These are phyloP conservation scores for Trichoplax adhaerens DNA, from an alignment of 37 sponge, comb jelly and placozoan species.

Conservation along the genomic window DNA sequence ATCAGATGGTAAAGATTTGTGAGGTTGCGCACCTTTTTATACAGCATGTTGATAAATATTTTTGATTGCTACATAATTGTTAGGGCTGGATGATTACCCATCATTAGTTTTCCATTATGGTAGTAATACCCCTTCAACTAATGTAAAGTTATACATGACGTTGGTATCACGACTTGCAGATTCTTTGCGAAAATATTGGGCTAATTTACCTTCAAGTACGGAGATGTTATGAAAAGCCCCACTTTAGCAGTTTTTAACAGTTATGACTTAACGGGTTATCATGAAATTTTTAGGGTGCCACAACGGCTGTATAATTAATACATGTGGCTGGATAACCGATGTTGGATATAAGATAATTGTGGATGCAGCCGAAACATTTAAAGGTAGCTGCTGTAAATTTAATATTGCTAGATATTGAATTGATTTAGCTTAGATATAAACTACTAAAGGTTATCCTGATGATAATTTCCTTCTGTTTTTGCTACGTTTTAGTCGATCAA, in stretches of 20 bases:
- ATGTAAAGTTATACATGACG: constrained; percentile 59
- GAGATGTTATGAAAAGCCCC: background rate
- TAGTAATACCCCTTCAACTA: constrained; percentile 34
- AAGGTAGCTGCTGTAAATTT: constrained; percentile 13
- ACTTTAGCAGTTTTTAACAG: too few relatives aligned
- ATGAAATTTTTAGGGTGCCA: background rate
- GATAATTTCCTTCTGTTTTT: background rate
- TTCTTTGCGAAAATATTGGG: constrained; percentile 39
- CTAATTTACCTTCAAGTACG: constrained; percentile 27
- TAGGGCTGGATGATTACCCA: constrained; percentile 16
- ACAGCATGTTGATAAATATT: background rate
- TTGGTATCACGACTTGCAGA: constrained; percentile 34
- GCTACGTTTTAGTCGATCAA: constrained; percentile 32
- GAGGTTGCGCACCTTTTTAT: background rate
- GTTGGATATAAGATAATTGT: constrained; percentile 63
- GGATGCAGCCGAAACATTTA: constrained; percentile 52
- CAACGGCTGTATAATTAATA: constrained; percentile 79
- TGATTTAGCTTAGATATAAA: background rate
- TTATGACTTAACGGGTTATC: too few relatives aligned
- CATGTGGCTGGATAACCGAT: constrained; percentile 92
- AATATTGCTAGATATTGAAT: background rate
- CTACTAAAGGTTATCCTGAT: background rate
- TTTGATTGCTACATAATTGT: constrained; percentile 13
- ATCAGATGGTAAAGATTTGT: too few relatives aligned
- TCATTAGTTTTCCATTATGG: constrained; percentile 80